These are phyloP conservation scores for Oceanites oceanicus DNA, from an alignment of 2,113 vertebrate species.

Conservation along the genomic window DNA sequence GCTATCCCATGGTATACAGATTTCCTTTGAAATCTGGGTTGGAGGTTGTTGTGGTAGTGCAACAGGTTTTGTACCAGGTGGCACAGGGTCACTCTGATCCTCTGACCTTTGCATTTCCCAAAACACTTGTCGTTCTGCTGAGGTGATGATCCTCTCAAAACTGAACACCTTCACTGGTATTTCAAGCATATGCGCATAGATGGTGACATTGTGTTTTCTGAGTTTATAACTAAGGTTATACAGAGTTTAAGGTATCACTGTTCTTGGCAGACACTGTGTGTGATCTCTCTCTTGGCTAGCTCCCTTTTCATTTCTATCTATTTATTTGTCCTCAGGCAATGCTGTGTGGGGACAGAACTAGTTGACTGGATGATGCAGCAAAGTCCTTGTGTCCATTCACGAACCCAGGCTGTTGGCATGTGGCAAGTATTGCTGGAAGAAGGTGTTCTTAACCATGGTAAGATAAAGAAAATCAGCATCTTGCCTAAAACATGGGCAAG, in stretches of 20 bases:
- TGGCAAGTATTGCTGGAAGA: conserved; percentile 98
- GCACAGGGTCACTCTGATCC: not conserved
- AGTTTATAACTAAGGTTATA: not conserved
- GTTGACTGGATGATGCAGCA: conserved; percentile 98
- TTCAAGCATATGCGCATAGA: not conserved
- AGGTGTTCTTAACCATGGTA: conserved; percentile 94
- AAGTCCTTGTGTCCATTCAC: conserved; percentile 89
- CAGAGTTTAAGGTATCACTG: not conserved
- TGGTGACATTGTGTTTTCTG: not conserved
- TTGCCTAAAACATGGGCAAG: not conserved
- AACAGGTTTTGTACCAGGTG: not conserved
- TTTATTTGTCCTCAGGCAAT: conserved; percentile 78
- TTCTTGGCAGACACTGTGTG: not conserved
- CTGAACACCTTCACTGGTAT: not conserved
- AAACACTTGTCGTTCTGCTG: not conserved
- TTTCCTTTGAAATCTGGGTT: not conserved
- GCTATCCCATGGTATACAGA: not conserved
- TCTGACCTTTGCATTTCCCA: not conserved
- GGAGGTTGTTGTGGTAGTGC: not conserved
- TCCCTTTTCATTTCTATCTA: not conserved
- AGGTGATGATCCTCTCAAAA: not conserved
- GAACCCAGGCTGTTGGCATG: conserved; percentile 94
- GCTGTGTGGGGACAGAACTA: conserved; percentile 94
- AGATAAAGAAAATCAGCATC: conserved; percentile 31
- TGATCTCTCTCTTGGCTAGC: not conserved